Percentiles rank a stretch among this genome's conserved stretches.
Evolutionary conservation across 1,140 invertebrate genomes (phyloP).

Genomic region (Eueides isabella): DNA sequence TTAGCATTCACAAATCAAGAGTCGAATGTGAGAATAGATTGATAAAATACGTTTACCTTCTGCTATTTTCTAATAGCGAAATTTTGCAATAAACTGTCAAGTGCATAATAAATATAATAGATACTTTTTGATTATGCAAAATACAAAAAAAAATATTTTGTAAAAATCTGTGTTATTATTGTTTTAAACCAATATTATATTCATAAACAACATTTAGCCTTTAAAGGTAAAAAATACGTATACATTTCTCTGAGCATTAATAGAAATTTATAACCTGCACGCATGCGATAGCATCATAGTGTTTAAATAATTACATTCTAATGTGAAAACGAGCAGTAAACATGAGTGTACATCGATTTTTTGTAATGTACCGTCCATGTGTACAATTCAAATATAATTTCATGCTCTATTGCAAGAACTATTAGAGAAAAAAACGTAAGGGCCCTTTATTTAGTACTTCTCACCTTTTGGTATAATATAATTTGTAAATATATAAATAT

Average conservation of each 20-base stretch:
- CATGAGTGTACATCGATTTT: conserved; percentile 5
- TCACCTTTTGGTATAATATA: too few species aligned
- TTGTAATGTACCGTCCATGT: neutral
- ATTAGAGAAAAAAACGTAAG: neutral
- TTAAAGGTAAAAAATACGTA: neutral
- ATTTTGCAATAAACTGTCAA: too few species aligned
- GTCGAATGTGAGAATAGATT: too few species aligned
- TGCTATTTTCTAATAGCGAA: too few species aligned
- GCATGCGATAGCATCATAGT: conserved; percentile 10
- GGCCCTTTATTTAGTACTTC: neutral
- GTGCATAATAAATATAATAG: neutral
- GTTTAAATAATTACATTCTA: conserved; percentile 26
- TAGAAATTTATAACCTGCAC: conserved; percentile 14
- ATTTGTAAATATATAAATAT: too few species aligned
- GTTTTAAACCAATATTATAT: neutral
- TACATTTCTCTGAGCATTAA: neutral
- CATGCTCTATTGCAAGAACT: neutral
- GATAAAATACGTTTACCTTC: too few species aligned
- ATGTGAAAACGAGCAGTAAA: conserved; percentile 17
- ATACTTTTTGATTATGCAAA: neutral
- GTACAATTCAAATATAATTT: neutral
- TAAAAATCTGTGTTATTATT: neutral
- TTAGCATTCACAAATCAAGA: neutral
- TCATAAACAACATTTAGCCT: neutral
- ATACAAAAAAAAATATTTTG: neutral